Conservation (phyloP, 1,140 invertebrate genomes). For the Lethrus apterus region DNA sequence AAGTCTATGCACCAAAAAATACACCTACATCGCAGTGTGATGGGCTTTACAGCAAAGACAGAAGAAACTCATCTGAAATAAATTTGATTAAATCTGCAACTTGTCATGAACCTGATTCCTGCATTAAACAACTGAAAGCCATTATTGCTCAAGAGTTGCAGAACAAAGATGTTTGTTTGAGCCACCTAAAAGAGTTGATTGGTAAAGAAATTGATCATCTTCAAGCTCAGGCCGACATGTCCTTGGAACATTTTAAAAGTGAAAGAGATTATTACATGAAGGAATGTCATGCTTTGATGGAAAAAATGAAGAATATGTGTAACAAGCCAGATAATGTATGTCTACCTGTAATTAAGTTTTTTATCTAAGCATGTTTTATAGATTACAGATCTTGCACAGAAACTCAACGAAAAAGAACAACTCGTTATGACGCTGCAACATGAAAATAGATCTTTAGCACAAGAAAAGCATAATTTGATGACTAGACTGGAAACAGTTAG, state of each 20-base stretch:
- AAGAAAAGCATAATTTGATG: slow-evolving; percentile 43
- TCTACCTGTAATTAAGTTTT: background rate
- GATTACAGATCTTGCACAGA: background rate
- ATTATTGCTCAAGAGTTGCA: slow-evolving; percentile 2
- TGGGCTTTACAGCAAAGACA: too few relatives aligned
- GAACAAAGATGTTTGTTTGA: slow-evolving; percentile 9
- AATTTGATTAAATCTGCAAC: background rate
- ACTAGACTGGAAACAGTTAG: slow-evolving; percentile 33
- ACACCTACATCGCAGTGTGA: background rate
- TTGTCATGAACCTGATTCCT: background rate
- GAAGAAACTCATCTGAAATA: background rate
- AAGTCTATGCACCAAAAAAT: too few relatives aligned
- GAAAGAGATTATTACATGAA: slow-evolving; percentile 48
- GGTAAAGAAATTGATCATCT: slow-evolving; percentile 27
- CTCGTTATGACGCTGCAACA: slow-evolving; percentile 40
- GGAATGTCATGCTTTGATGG: slow-evolving; percentile 43
- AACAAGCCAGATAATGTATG: slow-evolving; percentile 13
- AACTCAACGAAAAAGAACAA: slow-evolving; percentile 38
- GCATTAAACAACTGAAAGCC: background rate
- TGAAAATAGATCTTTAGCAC: slow-evolving; percentile 40
- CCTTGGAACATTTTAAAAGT: slow-evolving; percentile 34
- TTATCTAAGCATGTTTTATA: background rate
- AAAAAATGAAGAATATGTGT: slow-evolving; percentile 37
- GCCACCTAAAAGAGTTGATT: slow-evolving; percentile 30
- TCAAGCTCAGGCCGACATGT: slow-evolving; percentile 7